These are phyloP conservation scores for Callionymus lyra DNA, from an alignment of 2,113 vertebrate genomes.

Conservation along the genomic window DNA sequence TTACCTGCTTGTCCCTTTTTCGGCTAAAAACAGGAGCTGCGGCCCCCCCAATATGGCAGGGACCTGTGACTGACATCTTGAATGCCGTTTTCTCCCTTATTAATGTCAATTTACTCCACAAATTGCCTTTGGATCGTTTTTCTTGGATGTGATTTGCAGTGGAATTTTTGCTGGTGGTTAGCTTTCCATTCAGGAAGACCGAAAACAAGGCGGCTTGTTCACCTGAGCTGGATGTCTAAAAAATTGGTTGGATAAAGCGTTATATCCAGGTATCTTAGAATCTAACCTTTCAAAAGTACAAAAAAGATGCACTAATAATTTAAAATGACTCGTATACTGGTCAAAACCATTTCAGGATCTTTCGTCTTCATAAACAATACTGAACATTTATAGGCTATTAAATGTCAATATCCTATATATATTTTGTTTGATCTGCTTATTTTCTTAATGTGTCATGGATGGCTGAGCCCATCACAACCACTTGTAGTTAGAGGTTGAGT, in stretches of 20 bases:
- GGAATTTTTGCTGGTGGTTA: conserved; percentile 59
- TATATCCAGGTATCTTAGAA: too few species aligned
- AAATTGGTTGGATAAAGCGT: conserved; percentile 30
- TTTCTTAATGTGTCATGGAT: too few species aligned
- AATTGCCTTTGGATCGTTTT: conserved; percentile 71
- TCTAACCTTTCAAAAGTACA: too few species aligned
- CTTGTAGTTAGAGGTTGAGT: too few species aligned
- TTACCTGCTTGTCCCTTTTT: conserved; percentile 65
- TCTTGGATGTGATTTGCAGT: conserved; percentile 53
- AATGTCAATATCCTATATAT: too few species aligned
- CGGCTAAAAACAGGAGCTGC: conserved; percentile 49
- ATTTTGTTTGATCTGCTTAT: too few species aligned
- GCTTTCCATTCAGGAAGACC: conserved; percentile 57
- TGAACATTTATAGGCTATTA: too few species aligned
- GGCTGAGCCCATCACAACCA: too few species aligned
- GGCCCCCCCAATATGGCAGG: conserved; percentile 51
- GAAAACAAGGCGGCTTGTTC: conserved; percentile 49
- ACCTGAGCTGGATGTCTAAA: conserved; percentile 56
- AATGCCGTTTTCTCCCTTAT: conserved; percentile 63
- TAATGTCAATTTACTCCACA: conserved; percentile 69
- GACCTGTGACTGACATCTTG: conserved; percentile 65
- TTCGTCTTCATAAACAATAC: too few species aligned
- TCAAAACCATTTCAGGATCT: too few species aligned
- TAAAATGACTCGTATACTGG: too few species aligned
- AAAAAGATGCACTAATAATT: too few species aligned